Base-by-base conservation (phyloP, 2,888 invertebrate genomes). In the Coelopa pilipes region DNA sequence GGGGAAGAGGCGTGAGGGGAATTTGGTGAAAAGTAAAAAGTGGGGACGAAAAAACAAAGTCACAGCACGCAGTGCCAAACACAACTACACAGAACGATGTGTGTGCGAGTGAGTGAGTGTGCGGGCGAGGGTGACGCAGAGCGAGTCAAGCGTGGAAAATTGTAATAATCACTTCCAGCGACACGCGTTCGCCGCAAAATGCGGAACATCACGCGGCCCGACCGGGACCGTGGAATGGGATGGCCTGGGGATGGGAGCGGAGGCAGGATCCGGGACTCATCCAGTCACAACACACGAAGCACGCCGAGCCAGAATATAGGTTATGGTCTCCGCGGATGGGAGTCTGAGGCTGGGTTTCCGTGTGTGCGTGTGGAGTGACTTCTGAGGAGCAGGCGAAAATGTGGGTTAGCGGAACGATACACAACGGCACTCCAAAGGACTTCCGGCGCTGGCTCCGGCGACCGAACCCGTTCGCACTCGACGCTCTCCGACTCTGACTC, bases 371-470 rank as follows among this genome's bases (percentile, higher is more conserved):
- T 66, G 50, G 19, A 50, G 11, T 66, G 21, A 72, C 63, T 15
- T 49, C 19, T n/a, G 62, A 62, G 45, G 49, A 60, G 60, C 60
- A 60, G 60, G 60, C 68, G 53, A 74, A 74, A 76, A 78, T 78
- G 72, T 77, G 74, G 77, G 75, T 74, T 76, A 75, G 77, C 59
- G 63, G 72, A 68, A 68, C 73, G 63, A 71, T 49, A 72, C 62
- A 65, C 62, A 73, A 70, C 50, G 65, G 24, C 71, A 70, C 74
- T 67, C 69, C 80, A 68, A 70, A 68, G 65, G 70, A 73, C 73
- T 73, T 72, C 73, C 75, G 75, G 71, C 72, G 68, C 59, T 49
- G 69, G 57, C 66, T 66, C 5, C 10, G 11, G 17, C 46, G 59
- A 34, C 10, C 65, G 65, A 57, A 63, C 19, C 53, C n/a, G n/a